Base-by-base conservation (phyloP, 2,888 invertebrate species). In the Ochropleura leucogaster region DNA sequence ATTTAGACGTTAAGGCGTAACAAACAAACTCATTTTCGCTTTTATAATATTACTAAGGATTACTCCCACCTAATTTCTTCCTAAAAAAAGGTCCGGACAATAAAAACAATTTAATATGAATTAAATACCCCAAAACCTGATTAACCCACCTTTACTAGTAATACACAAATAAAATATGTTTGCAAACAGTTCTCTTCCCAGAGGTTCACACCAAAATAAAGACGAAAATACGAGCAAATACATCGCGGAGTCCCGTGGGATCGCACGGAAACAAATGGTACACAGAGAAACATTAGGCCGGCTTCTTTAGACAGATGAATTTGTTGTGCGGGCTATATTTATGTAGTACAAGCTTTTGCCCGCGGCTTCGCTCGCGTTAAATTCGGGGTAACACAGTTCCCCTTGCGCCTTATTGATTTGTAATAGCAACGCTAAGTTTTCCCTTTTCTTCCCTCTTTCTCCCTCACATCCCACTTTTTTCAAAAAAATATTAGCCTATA, bases 211-310 rank as follows among this genome's bases (percentile, higher is more conserved):
- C n/a, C 57, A 46, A 72, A 84, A 88, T 84, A 68, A 69, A 73
- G 84, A 82, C 70, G 62, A 75, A 80, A 87, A 78, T 73, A 75
- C 74, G 70, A 59, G 44, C 40, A 55, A 86, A 68, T 71, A 74
- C n/a, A 66, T 64, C 44, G 62, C 10, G 14, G 16, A 0, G 16
- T 57, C 68, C 60, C 72, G 4, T 9, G 51, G 73, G 79, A 9
- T 3, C 9, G 4, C 3, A 14, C 14, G 60, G 46, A 81, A 85
- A 67, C 40, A 53, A 85, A 75, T 81, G 80, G 68, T 51, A 46
- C 51, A 47, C 46, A 63, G 53, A 57, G 64, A 16, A 44, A 62
- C 51, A 72, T 80, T 59, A 66, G 57, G 44, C 40, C 51, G 42
- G 7, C 10, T 42, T 8, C 51, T 30, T 64, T 55, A 57, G 42